Base-by-base conservation (phyloP, 1,140 invertebrate genomes). In the Zaprionus ghesquierei region DNA sequence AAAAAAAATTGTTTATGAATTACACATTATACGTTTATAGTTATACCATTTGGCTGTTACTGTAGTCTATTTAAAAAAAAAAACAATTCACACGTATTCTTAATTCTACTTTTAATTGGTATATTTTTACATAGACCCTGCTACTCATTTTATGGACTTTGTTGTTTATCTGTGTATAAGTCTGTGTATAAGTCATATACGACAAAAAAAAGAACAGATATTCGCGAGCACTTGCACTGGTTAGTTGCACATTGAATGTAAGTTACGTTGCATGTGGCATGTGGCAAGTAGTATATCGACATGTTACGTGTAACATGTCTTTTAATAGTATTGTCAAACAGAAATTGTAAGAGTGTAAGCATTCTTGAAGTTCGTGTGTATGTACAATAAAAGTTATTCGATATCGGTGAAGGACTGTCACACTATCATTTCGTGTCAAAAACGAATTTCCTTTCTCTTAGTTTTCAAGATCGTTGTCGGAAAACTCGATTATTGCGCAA, bases 101-200 rank as follows among this genome's bases (percentile, higher is more conserved):
- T 66, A 59, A 55, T 33, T 68, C 72, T 87, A 69, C 5, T 31
- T 61, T 41, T 75, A 41, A 69, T 23, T 81, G 56, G 77, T 68
- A 46, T 68, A 59, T 65, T 56, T 69, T 74, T 77, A 77, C 65
- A 81, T 58, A 65, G 66, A 72, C 68, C 80, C 71, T 60, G 38
- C 79, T 84, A 81, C 77, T 81, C 81, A 85, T 84, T 85, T 62
- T 29, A 79, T 80, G 81, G 73, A 80, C 84, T 65, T 65, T 12
- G 27, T 50, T 41, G 13, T 29, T 29, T 29, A 29, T 29, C 6
- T 9, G 9, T 29, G 20, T 41, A 59, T 66, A 22, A 35, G 54
- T 23, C 13, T 51, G 44, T 59, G 27, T 38, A 15, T 33, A 23
- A 5, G 29, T 29, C 10, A 65, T 55, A 65, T 5, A 35, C 23